Evolutionary conservation across 1,140 invertebrate species (phyloP).

Genomic region (Drosophila leontia): DNA sequence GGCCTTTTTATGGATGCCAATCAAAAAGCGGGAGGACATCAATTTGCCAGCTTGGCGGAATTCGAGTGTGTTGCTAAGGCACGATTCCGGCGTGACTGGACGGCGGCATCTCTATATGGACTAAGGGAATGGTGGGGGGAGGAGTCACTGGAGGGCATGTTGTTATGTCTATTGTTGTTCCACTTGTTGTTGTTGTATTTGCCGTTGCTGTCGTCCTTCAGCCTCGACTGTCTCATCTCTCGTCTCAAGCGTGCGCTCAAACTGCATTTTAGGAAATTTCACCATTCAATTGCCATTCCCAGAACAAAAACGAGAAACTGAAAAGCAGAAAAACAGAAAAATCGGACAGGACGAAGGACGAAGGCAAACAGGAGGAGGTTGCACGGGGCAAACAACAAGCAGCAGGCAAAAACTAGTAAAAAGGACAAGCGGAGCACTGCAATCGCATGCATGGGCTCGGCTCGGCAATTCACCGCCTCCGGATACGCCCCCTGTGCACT

Average conservation of each 20-base stretch:
- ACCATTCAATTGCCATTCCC: slow-evolving; percentile 76
- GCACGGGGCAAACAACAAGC: slow-evolving; percentile 26
- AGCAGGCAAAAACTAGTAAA: slow-evolving; percentile 35
- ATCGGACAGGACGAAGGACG: slow-evolving; percentile 18
- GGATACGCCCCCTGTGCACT: slow-evolving; percentile 47
- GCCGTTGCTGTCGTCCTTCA: slow-evolving; percentile 28
- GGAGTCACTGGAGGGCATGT: slow-evolving; percentile 57
- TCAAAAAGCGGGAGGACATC: slow-evolving; percentile 18
- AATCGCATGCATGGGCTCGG: slow-evolving; percentile 72
- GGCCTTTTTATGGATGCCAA: slow-evolving; percentile 32
- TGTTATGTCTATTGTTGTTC: slow-evolving; percentile 65
- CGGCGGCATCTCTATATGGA: slow-evolving; percentile 54
- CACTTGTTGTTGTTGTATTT: slow-evolving; percentile 15
- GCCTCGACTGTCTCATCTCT: slow-evolving; percentile 51
- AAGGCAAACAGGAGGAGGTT: background rate
- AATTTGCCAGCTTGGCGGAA: slow-evolving; percentile 32
- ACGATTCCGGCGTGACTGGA: slow-evolving; percentile 29
- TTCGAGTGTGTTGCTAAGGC: slow-evolving; percentile 15
- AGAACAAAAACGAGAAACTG: slow-evolving; percentile 32
- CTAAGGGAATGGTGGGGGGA: background rate
- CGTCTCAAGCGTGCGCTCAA: slow-evolving; percentile 73
- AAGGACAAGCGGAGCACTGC: slow-evolving; percentile 52
- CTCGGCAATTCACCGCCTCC: slow-evolving; percentile 56
- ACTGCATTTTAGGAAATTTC: slow-evolving; percentile 80
- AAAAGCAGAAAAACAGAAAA: slow-evolving; percentile 32